Percentiles rank a stretch among this genome's conserved stretches.
Evolutionary conservation across 1,140 invertebrate genomes (phyloP).

Genomic region (Hypsibius dujardini): DNA sequence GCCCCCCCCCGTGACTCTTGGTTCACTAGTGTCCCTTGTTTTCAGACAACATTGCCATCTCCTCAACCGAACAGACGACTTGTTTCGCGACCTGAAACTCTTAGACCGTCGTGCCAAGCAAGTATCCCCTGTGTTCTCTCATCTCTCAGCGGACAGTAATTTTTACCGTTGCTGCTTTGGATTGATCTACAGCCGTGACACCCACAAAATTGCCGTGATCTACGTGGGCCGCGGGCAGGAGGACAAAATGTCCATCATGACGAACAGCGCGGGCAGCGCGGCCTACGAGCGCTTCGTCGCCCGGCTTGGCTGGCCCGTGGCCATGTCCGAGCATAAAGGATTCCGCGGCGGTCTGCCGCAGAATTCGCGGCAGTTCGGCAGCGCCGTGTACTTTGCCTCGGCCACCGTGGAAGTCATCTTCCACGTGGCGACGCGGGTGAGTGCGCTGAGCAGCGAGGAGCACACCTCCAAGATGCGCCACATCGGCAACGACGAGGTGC

Average conservation of each 20-base stretch:
- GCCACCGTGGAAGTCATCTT: conserved; percentile 74
- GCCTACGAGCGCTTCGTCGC: conserved; percentile 86
- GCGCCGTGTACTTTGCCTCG: conserved; percentile 87
- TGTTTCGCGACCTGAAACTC: conserved; percentile 74
- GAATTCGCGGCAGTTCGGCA: conserved; percentile 71
- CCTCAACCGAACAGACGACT: conserved; percentile 68
- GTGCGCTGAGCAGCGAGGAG: conserved; percentile 44
- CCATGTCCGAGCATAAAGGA: conserved; percentile 80
- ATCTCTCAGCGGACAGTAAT: conserved; percentile 22
- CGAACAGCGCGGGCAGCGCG: conserved; percentile 60
- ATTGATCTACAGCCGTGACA: conserved; percentile 52
- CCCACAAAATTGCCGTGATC: conserved; percentile 96
- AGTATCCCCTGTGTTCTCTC: conserved; percentile 21
- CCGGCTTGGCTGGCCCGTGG: conserved; percentile 47
- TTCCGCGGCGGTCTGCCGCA: conserved; percentile 84
- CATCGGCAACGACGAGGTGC: conserved; percentile 95
- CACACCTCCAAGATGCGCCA: conserved; percentile 53
- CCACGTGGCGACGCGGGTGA: conserved; percentile 96
- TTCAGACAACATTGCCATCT: conserved; percentile 52
- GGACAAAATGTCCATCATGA: conserved; percentile 74
- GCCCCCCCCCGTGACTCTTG: no score
- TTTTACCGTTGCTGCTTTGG: no score
- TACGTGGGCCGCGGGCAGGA: conserved; percentile 93
- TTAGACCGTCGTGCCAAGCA: conserved; percentile 59
- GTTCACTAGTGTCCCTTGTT: no score